These are phyloP conservation scores for Nomada ruficornis DNA, from an alignment of 2,888 invertebrate species.

Conservation along the genomic window DNA sequence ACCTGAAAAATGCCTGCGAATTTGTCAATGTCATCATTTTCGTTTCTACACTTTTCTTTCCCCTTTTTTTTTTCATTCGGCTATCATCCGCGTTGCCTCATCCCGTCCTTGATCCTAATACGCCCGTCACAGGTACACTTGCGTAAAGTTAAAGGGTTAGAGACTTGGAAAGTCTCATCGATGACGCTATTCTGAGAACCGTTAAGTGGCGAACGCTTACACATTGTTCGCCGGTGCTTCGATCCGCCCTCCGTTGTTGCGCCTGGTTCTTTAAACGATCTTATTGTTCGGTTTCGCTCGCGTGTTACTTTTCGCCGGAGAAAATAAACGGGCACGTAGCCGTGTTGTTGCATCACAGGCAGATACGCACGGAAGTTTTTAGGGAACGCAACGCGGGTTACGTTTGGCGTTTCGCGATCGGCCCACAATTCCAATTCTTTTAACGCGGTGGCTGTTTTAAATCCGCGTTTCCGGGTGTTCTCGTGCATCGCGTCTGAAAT, in stretches of 20 bases:
- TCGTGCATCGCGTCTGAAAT: slow-evolving; percentile 45
- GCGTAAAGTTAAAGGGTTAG: slow-evolving; percentile 63
- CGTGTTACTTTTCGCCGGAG: slow-evolving; percentile 57
- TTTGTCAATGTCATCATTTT: slow-evolving; percentile 49
- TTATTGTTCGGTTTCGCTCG: slow-evolving; percentile 65
- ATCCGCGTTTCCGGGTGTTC: slow-evolving; percentile 50
- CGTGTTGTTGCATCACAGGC: slow-evolving; percentile 29
- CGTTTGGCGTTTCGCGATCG: slow-evolving; percentile 28
- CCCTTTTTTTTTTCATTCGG: slow-evolving; percentile 21
- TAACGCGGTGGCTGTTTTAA: not conserved
- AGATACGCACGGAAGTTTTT: slow-evolving; percentile 30
- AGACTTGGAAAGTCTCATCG: slow-evolving; percentile 59
- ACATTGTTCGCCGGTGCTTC: slow-evolving; percentile 54
- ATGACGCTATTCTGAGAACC: slow-evolving; percentile 60
- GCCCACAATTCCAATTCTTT: slow-evolving; percentile 32
- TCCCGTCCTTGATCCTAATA: slow-evolving; percentile 35
- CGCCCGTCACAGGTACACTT: slow-evolving; percentile 56
- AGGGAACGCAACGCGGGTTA: slow-evolving; percentile 26
- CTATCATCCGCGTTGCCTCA: slow-evolving; percentile 41
- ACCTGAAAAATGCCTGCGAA: not conserved
- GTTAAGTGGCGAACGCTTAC: slow-evolving; percentile 57
- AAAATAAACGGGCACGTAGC: slow-evolving; percentile 50
- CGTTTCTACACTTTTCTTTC: slow-evolving; percentile 8
- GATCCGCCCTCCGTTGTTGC: slow-evolving; percentile 69
- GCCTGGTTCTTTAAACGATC: slow-evolving; percentile 62